Percentiles rank a stretch among this genome's conserved stretches.
Evolutionary conservation across 2,888 invertebrate genomes (phyloP).

Genomic region (Leptodirus hochenwartii): DNA sequence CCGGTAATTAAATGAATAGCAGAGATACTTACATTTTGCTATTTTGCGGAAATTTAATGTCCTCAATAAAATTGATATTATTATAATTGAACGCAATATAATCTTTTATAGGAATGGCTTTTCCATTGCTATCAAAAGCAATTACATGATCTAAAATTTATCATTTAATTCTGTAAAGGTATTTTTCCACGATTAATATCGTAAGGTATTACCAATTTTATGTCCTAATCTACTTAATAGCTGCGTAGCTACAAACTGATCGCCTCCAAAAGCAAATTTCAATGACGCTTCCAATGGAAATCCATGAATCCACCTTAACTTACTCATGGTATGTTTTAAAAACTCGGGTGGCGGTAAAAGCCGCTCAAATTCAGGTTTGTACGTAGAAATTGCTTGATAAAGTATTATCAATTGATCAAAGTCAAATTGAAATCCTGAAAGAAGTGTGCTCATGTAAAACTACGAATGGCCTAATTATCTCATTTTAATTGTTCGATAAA

Average conservation of each 20-base stretch:
- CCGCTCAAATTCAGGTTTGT: slow-evolving; percentile 19
- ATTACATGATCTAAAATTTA: slow-evolving; percentile 31
- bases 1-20: too few species aligned
- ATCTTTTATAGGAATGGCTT: too few species aligned
- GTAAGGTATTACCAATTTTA: slow-evolving; percentile 17
- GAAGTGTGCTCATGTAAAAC: slow-evolving; percentile 8
- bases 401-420: slow-evolving; percentile 29
- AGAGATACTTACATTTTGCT: slow-evolving; percentile 28
- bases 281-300: slow-evolving; percentile 31
- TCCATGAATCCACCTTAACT: slow-evolving; percentile 22
- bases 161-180: slow-evolving; percentile 6
- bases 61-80: slow-evolving; percentile 26
- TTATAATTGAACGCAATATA: slow-evolving; percentile 14
- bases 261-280: slow-evolving; percentile 36
- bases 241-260: slow-evolving; percentile 33
- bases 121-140: slow-evolving; percentile 19
- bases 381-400: slow-evolving; percentile 29
- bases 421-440: slow-evolving; percentile 13
- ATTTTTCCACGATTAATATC: slow-evolving; percentile 1
- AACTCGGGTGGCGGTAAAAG: slow-evolving; percentile 27
- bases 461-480: too few species aligned
- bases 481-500: too few species aligned
- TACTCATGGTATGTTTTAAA: slow-evolving; percentile 23
- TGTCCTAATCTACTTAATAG: slow-evolving; percentile 29
- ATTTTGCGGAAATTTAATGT: slow-evolving; percentile 18